Evolutionary conservation across 2,888 invertebrate species (phyloP), one percentile per base, ranked within the genome.

Genomic region (Trachelus iudaicus): DNA sequence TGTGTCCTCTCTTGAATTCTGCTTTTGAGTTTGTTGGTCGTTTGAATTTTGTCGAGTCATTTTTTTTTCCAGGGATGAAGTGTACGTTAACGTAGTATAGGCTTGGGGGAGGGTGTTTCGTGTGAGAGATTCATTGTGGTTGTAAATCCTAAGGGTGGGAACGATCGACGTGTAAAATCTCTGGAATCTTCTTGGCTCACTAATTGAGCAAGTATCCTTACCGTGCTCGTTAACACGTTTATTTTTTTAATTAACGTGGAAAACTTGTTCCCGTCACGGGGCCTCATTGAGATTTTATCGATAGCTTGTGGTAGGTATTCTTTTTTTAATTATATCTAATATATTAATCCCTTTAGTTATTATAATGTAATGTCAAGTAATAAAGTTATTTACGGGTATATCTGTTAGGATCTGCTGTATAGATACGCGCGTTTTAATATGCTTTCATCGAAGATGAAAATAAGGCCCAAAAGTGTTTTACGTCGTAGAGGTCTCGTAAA

Each of bases 141-240:
- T 56, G 23, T 56, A 56, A 56, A 56, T 56, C 15, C 56, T 9
- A 56, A 56, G 56, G 56, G 77, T 34, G 69, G 76, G 81, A 81
- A 78, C 76, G 77, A 81, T 82, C 81, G 69, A 69, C 69, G 84
- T 83, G 75, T 37, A 79, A 84, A 85, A 85, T 83, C 84, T 79
- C 76, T 76, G 80, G 84, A 82, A 85, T 82, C 81, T 80, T 76
- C 74, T 13, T 76, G 56, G 76, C 77, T 82, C 81, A 80, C 83
- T 85, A 86, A 86, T 85, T 83, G 84, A 81, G 82, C 83, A 78
- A 79, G 81, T 76, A 79, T 76, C 73, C 33, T 68, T 69, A 13
- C 35, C 33, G 12, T 68, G 68, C 73, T 77, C 77, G 75, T 77
- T 77, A 74, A 77, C 68, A 56, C 73, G 75, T 75, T 76, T 76